Base-by-base conservation (phyloP, 2,888 invertebrate genomes). In the Microctonus hyperodae region DNA sequence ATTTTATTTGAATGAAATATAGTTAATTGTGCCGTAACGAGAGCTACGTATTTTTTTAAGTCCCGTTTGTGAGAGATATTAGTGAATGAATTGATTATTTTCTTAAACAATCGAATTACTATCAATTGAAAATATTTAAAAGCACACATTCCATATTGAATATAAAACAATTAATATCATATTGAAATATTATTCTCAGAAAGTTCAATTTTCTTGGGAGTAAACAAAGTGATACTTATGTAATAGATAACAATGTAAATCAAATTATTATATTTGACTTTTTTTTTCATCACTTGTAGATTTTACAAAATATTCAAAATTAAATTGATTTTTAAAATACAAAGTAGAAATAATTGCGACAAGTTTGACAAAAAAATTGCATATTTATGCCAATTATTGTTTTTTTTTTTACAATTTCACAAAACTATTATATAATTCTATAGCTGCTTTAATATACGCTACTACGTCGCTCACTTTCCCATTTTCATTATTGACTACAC, bases 1-100 rank as follows among this genome's bases (percentile, higher is more conserved):
- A 80, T 82, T 82, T 81, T 79, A 81, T 81, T 81, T 79, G 77
- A 79, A 77, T 81, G 78, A 75, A 77, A 61, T 76, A 74, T 72
- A 79, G 40, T 78, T 78, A 76, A 77, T 78, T 77, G 70, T 76
- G 76, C 78, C 74, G 76, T 75, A 72, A 75, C 73, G 58, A 68
- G 55, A 50, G 3, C 23, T 51, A 22, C 13, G 4, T 11, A 51
- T 11, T 23, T 51, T 51, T 51, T 10, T n/a, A 22, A 23, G 6
- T 22, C 10, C 25, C 51, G 13, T 11, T 9, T 51, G 25, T 51
- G 4, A 2, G 13, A 44, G 16, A 16, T 44, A 44, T 2, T 44
- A 16, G 9, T 16, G 16, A 44, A n/a, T 7, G 16, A 16, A 6
- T 16, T 5, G 7, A 7, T 7, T 16, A 44, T 44, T 16, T n/a